Evolutionary conservation across 2,888 invertebrate species (phyloP), one percentile per base, ranked within the genome.

Genomic region (Callyntrura sp.): DNA sequence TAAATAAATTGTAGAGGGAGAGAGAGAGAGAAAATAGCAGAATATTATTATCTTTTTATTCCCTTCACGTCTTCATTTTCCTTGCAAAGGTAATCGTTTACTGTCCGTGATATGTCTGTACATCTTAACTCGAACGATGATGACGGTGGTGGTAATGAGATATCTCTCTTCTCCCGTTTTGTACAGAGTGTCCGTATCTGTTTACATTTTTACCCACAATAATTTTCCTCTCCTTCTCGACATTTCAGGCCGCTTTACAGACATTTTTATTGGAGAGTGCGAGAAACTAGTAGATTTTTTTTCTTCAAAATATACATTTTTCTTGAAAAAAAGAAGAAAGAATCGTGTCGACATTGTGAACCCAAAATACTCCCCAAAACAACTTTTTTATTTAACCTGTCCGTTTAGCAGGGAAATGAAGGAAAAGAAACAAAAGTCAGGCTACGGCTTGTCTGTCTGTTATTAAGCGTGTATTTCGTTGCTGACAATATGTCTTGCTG

Each of bases 101-200:
- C 68, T 3, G 23, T 6, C 25, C 5, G 57, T 17, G n/a, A n/a
- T n/a, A n/a, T n/a, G n/a, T n/a, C n/a, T n/a, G n/a, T n/a, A n/a
- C n/a, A n/a, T n/a, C n/a, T n/a, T n/a, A n/a, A n/a, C n/a, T n/a
- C n/a, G n/a, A n/a, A n/a, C n/a, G n/a, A n/a, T n/a, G n/a, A n/a
- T n/a, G n/a, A n/a, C n/a, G n/a, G n/a, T n/a, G n/a, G n/a, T n/a
- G 11, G 68, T 85, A 85, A 85, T 62, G 25, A 48, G 85, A 78
- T 85, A 28, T 65, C 2, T n/a, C n/a, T 35, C 57, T 28, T 84
- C 20, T 35, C 73, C 43, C 20, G 51, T 51, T 25, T 12, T 35
- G 25, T 5, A 12, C 17, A 65, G 11, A 8, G 12, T 60, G 11
- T 65, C 65, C 14, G 28, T 70, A 70, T 70, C 70, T 17, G 17